These are phyloP conservation scores for Hypomesus transpacificus DNA, from an alignment of 2,113 vertebrate genomes.

Conservation along the genomic window DNA sequence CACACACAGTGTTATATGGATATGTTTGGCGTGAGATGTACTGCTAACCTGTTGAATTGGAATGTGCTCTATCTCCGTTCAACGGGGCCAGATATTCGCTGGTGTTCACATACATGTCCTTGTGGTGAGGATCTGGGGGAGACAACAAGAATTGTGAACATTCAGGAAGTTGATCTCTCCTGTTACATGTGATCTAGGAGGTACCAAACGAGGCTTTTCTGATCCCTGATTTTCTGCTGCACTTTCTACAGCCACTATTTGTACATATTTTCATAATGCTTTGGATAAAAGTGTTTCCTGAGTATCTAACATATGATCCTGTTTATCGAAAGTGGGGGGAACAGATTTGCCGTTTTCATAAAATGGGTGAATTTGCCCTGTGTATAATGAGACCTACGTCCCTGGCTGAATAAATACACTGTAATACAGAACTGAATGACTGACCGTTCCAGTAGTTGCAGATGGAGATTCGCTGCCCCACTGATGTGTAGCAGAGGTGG, in stretches of 20 bases:
- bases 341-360: too few species aligned
- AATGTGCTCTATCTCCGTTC: conserved; percentile 78
- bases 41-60: conserved; percentile 78
- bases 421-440: conserved; percentile 23
- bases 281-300: too few species aligned
- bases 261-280: background rate
- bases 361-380: too few species aligned
- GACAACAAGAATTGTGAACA: conserved; percentile 15
- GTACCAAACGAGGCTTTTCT: background rate
- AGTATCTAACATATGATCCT: too few species aligned
- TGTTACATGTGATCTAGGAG: background rate
- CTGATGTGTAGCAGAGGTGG: conserved; percentile 78
- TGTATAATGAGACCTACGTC: too few species aligned
- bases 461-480: conserved; percentile 80
- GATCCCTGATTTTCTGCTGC: too few species aligned
- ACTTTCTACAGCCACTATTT: background rate
- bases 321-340: too few species aligned
- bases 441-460: conserved; percentile 94
- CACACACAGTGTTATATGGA: too few species aligned
- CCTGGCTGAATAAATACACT: too few species aligned
- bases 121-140: conserved; percentile 83
- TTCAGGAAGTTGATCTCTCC: too few species aligned
- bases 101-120: conserved; percentile 82
- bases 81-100: conserved; percentile 85
- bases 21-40: background rate